phyloP scores from a whole-genome alignment of 2,797 vertebrate genomes.

The Myotis daubentonii region DNA sequence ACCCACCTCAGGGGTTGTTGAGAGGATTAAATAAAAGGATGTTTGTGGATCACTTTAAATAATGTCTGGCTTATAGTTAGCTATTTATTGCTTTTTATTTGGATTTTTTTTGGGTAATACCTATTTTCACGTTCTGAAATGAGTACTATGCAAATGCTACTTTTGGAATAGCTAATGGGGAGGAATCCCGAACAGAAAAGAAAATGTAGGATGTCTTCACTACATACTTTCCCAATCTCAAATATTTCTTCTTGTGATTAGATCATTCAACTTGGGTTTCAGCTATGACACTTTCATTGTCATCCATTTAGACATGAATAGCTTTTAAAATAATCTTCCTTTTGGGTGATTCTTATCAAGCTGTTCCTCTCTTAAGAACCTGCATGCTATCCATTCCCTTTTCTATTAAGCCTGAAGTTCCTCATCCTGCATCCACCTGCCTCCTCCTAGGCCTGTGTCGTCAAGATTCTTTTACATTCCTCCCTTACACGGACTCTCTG shows the following conservation, averaged over 20 bases:
- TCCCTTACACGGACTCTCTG: neutral
- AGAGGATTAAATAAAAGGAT: constrained; percentile 10
- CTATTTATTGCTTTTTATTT: constrained; percentile 16
- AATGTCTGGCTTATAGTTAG: neutral
- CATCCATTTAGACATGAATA: neutral
- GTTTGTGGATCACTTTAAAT: neutral
- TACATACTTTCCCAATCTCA: neutral
- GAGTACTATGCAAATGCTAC: neutral
- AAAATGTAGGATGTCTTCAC: neutral
- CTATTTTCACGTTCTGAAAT: neutral
- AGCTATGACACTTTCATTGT: neutral
- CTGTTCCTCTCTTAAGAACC: neutral
- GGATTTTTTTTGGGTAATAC: neutral
- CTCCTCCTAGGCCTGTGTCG: neutral
- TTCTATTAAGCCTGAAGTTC: neutral
- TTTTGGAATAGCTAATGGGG: constrained; percentile 5
- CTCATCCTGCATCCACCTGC: neutral
- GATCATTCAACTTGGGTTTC: constrained; percentile 30
- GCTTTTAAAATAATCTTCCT: neutral
- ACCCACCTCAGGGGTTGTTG: neutral
- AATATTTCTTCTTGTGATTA: constrained; percentile 23
- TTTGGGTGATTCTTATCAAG: neutral
- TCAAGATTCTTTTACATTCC: neutral
- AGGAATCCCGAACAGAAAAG: neutral
- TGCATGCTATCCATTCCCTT: neutral